Percentiles rank a stretch among this genome's conserved stretches.
Evolutionary conservation across 2,888 invertebrate species (phyloP).

Genomic region (Nycteola revayana): DNA sequence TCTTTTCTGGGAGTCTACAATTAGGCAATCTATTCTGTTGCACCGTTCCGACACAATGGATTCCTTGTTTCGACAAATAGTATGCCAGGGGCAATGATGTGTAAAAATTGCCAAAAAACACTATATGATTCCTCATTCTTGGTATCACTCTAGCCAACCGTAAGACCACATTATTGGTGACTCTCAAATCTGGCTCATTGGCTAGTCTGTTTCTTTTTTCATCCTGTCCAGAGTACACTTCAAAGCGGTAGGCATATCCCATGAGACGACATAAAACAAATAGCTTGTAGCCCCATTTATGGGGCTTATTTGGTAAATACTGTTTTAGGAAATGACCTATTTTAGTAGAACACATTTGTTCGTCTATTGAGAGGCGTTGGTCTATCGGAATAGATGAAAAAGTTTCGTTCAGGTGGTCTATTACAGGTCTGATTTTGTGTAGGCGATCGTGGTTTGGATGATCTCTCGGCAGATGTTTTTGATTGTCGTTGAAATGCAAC

Average conservation of each 20-base stretch:
- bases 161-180: slow-evolving; percentile 19
- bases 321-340: slow-evolving; percentile 28
- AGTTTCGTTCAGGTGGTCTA: slow-evolving; percentile 34
- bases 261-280: slow-evolving; percentile 25
- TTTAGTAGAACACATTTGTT: slow-evolving; percentile 29
- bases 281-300: slow-evolving; percentile 31
- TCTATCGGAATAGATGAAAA: slow-evolving; percentile 38
- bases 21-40: slow-evolving; percentile 42
- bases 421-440: slow-evolving; percentile 35
- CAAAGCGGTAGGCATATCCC: slow-evolving; percentile 25
- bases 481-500: slow-evolving; percentile 40
- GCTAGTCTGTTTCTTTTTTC: slow-evolving; percentile 8
- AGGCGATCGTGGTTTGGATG: slow-evolving; percentile 27
- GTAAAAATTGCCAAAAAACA: slow-evolving; percentile 43
- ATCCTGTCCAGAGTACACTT: slow-evolving; percentile 22
- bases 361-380: slow-evolving; percentile 35
- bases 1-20: slow-evolving; percentile 40
- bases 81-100: slow-evolving; percentile 37
- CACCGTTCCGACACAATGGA: slow-evolving; percentile 39
- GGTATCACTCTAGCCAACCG: slow-evolving; percentile 20
- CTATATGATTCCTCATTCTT: slow-evolving; percentile 23
- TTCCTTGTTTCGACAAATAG: slow-evolving; percentile 37
- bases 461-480: slow-evolving; percentile 25
- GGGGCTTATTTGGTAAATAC: slow-evolving; percentile 28
- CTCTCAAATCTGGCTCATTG: slow-evolving; percentile 17